A percentile compares a stretch with the other conserved stretches of the same genome.
These are phyloP conservation scores for Caenorhabditis sp. DNA, from an alignment of 2,888 invertebrate species.

Conservation along the genomic window DNA sequence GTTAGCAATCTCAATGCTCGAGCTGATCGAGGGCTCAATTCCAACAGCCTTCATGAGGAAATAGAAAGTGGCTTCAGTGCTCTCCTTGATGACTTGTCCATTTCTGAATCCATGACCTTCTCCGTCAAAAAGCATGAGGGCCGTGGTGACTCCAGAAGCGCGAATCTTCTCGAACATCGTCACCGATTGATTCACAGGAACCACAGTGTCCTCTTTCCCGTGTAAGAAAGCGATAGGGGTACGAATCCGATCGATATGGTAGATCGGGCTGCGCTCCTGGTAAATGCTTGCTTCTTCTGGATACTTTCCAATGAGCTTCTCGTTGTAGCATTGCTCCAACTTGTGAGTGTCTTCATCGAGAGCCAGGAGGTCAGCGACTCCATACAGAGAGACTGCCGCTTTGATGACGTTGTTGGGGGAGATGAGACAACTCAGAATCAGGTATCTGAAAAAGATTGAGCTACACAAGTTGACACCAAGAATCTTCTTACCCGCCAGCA, in stretches of 20 bases:
- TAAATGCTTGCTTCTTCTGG: slow-evolving; percentile 77
- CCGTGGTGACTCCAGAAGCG: slow-evolving; percentile 83
- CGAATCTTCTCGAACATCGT: slow-evolving; percentile 84
- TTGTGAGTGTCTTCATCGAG: slow-evolving; percentile 84
- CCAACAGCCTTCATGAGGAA: slow-evolving; percentile 82
- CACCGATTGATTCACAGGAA: slow-evolving; percentile 84
- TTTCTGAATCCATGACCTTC: slow-evolving; percentile 85
- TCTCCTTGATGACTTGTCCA: slow-evolving; percentile 83
- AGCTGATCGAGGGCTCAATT: slow-evolving; percentile 68
- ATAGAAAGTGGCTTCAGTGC: slow-evolving; percentile 84
- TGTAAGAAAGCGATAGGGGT: slow-evolving; percentile 84
- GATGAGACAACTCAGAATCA: slow-evolving; percentile 74
- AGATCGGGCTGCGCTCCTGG: slow-evolving; percentile 83
- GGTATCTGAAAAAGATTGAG: slow-evolving; percentile 69
- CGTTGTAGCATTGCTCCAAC: slow-evolving; percentile 84
- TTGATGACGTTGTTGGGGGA: slow-evolving; percentile 82
- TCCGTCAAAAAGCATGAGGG: slow-evolving; percentile 84
- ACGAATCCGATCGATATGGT: slow-evolving; percentile 83
- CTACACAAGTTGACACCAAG: background rate
- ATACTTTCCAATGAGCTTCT: slow-evolving; percentile 82
- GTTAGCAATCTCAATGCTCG: slow-evolving; percentile 56
- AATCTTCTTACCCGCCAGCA: slow-evolving; percentile 68
- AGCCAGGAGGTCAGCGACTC: slow-evolving; percentile 84
- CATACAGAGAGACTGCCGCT: slow-evolving; percentile 84
- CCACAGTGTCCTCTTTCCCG: slow-evolving; percentile 84